phyloP scores from a whole-genome alignment of 2,797 vertebrate species.

The Cichlasoma orientale region DNA sequence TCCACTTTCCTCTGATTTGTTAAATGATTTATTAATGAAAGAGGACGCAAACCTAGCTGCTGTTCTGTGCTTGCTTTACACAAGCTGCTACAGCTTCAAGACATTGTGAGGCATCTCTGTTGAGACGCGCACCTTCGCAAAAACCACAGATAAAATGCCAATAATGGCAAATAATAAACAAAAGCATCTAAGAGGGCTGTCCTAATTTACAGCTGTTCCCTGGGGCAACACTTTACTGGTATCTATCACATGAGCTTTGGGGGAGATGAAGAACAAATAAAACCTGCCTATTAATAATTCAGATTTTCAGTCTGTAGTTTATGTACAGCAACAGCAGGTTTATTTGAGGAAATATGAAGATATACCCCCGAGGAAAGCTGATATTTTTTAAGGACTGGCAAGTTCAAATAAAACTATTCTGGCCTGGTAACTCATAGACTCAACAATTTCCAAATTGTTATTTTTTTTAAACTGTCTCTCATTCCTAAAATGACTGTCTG shows the following conservation, averaged over 20 bases:
- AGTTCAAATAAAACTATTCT: conserved; percentile 50
- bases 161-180: conserved; percentile 43
- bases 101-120: background rate
- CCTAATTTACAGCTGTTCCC: conserved; percentile 51
- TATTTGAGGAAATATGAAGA: conserved; percentile 68
- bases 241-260: conserved; percentile 61
- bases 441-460: conserved; percentile 44
- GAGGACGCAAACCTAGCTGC: conserved; percentile 71
- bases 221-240: conserved; percentile 44
- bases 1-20: conserved; percentile 72
- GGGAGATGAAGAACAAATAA: conserved; percentile 62
- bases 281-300: conserved; percentile 74
- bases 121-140: conserved; percentile 11
- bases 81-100: conserved; percentile 31
- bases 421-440: conserved; percentile 14
- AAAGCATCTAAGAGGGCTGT: conserved; percentile 33
- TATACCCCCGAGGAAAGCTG: conserved; percentile 45
- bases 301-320: conserved; percentile 63
- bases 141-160: conserved; percentile 9
- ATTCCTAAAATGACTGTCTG: conserved; percentile 32
- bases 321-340: conserved; percentile 69
- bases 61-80: conserved; percentile 38
- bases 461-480: conserved; percentile 38
- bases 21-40: conserved; percentile 83
- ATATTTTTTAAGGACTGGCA: conserved; percentile 45